Conservation (phyloP, 2,797 vertebrate species). For the Phylloscopus collybita region DNA sequence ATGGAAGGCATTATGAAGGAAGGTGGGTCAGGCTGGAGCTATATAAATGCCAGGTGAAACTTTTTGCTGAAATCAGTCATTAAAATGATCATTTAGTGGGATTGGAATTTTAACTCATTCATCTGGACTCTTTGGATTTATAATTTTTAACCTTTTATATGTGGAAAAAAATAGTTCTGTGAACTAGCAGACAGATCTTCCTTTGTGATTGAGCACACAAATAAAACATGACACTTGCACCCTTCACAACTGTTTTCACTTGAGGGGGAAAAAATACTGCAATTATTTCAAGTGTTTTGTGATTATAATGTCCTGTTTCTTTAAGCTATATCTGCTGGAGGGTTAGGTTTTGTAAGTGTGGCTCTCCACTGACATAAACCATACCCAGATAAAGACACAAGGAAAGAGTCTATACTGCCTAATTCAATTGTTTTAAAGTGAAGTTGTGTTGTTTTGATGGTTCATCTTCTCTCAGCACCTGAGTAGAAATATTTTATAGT, state of each 20-base stretch:
- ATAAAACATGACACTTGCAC: not conserved
- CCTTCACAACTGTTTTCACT: not conserved
- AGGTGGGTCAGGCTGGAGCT: not conserved
- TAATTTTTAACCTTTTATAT: not conserved
- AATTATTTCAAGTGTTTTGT: not conserved
- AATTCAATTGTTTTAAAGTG: not conserved
- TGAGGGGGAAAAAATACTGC: not conserved
- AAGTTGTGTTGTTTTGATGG: not conserved
- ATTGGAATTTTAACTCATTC: not conserved
- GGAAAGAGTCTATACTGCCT: not conserved
- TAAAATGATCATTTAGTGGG: not conserved
- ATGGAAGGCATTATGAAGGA: not conserved
- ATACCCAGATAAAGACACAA: not conserved
- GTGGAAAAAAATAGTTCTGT: not conserved
- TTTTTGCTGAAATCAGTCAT: not conserved
- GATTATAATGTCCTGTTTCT: not conserved
- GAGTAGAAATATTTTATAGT: constrained; percentile 6
- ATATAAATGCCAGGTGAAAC: not conserved
- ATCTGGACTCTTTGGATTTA: not conserved
- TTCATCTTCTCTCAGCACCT: not conserved
- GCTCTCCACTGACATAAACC: not conserved
- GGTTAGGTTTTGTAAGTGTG: not conserved
- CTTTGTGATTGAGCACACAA: not conserved
- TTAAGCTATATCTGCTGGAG: not conserved
- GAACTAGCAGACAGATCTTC: not conserved